Conservation (phyloP, 2,797 vertebrate species). For the Poeciliopsis gracilis region DNA sequence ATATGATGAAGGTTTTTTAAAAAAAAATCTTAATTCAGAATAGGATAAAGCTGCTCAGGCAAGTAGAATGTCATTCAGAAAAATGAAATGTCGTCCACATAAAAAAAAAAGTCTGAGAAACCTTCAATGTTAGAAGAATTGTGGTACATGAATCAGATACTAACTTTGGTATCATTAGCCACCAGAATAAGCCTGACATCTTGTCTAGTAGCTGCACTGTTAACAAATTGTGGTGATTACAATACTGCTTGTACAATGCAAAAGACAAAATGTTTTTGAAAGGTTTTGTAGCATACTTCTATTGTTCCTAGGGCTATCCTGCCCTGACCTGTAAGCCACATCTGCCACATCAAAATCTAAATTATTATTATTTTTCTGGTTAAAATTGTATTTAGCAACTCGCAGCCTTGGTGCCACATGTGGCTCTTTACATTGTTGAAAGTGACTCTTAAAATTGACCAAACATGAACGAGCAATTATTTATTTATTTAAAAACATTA, state of each 20-base stretch:
- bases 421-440: background rate
- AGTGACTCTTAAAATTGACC: background rate
- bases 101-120: background rate
- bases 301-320: background rate
- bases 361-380: background rate
- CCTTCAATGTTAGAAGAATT: background rate
- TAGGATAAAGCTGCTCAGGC: background rate
- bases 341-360: background rate
- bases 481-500: background rate
- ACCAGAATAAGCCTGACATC: background rate
- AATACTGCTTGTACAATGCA: background rate
- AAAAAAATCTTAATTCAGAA: background rate
- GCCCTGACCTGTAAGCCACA: background rate
- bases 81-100: background rate
- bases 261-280: background rate
- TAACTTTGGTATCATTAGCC: background rate
- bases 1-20: background rate
- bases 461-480: background rate
- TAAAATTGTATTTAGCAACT: background rate
- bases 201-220: background rate
- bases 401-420: background rate
- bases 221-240: background rate
- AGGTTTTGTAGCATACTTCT: background rate
- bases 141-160: background rate
- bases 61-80: background rate